Conservation (phyloP, 2,888 invertebrate genomes). For the Epistrophella euchroma region DNA sequence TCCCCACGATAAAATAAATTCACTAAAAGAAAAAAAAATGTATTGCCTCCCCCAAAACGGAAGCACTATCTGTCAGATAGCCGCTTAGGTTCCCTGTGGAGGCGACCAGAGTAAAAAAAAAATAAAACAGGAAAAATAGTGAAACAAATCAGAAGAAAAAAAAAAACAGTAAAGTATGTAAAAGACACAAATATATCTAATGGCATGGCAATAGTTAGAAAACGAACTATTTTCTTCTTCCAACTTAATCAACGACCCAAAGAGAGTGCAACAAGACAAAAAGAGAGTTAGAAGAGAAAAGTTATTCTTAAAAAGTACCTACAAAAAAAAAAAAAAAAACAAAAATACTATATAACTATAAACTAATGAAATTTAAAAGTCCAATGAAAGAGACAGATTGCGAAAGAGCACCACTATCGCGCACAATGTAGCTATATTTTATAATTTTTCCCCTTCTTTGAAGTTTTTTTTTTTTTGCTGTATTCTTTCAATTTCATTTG, state of each 20-base stretch:
- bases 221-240: conserved; percentile 39
- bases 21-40: conserved; percentile 25
- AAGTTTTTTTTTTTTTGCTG: conserved; percentile 15
- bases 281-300: conserved; percentile 63
- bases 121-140: conserved; percentile 30
- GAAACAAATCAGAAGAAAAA: conserved; percentile 35
- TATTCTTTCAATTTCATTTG: conserved; percentile 37
- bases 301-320: background rate
- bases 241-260: conserved; percentile 25
- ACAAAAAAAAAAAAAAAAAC: background rate
- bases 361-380: conserved; percentile 36
- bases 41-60: conserved; percentile 46
- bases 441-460: conserved; percentile 51
- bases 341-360: conserved; percentile 19
- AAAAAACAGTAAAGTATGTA: conserved; percentile 54
- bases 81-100: conserved; percentile 51
- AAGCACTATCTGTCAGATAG: conserved; percentile 69
- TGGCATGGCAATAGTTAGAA: conserved; percentile 46
- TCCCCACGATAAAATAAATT: conserved; percentile 28
- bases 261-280: conserved; percentile 1
- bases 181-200: conserved; percentile 69
- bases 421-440: conserved; percentile 50
- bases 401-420: conserved; percentile 15
- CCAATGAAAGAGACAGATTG: conserved; percentile 10
- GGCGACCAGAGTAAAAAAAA: conserved; percentile 19